Conservation (phyloP, 2,113 vertebrate genomes). For the Dolichotis patagonum region DNA sequence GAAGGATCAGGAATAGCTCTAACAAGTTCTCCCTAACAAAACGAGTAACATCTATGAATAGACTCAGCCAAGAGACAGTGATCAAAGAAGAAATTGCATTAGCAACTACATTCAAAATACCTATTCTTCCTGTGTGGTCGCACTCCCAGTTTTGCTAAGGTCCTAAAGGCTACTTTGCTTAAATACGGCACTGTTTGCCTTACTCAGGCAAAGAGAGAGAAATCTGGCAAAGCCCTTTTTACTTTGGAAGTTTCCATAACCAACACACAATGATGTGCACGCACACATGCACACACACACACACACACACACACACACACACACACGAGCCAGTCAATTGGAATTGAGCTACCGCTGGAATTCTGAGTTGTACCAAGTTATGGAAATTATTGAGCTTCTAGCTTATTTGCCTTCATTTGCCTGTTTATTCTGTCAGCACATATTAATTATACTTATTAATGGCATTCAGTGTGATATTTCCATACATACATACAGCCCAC, state of each 20-base stretch:
- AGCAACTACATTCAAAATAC: background rate
- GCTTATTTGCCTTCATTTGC: background rate
- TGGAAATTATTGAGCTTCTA: background rate
- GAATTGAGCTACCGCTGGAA: background rate
- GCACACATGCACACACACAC: background rate
- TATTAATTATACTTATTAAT: background rate
- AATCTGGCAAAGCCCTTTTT: background rate
- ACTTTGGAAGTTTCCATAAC: background rate
- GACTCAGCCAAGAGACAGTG: background rate
- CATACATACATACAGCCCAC: background rate
- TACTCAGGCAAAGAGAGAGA: background rate
- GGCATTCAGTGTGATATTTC: background rate
- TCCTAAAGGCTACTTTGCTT: background rate
- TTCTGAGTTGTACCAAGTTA: background rate
- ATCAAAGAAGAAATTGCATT: background rate
- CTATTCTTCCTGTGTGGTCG: background rate
- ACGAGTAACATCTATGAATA: background rate
- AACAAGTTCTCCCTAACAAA: background rate
- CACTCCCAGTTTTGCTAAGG: background rate
- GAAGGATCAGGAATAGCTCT: background rate
- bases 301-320: background rate
- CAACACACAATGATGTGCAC: background rate
- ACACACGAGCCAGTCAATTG: background rate
- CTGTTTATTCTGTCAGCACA: background rate
- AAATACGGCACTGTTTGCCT: background rate